These are phyloP conservation scores for Aphelinus atriplicis DNA, from an alignment of 1,140 invertebrate genomes.

Conservation along the genomic window DNA sequence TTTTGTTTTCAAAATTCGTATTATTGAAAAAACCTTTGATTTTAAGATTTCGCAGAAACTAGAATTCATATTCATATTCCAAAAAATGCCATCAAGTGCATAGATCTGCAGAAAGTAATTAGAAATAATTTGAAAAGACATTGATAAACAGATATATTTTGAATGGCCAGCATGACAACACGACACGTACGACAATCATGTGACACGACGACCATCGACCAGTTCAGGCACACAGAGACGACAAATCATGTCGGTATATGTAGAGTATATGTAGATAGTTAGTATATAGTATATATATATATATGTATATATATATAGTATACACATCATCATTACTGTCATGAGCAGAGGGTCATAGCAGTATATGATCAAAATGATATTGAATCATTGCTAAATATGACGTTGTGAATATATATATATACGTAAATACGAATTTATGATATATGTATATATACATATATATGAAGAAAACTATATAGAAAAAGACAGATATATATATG, in stretches of 20 bases:
- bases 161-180: constrained; percentile 68
- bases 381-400: constrained; percentile 46
- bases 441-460: constrained; percentile 50
- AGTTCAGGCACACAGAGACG: constrained; percentile 67
- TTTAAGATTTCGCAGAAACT: neutral
- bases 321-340: constrained; percentile 26
- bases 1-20: too few species aligned
- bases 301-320: too few species aligned
- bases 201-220: constrained; percentile 67
- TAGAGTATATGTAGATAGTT: constrained; percentile 45
- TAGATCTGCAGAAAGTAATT: too few species aligned
- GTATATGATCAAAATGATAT: constrained; percentile 16
- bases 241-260: constrained; percentile 58
- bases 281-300: constrained; percentile 45
- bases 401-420: constrained; percentile 47
- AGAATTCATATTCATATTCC: neutral
- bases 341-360: constrained; percentile 7
- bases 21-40: too few species aligned
- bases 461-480: constrained; percentile 48
- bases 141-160: constrained; percentile 43
- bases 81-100: neutral
- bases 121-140: neutral
- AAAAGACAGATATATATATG: constrained; percentile 57
- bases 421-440: constrained; percentile 41
- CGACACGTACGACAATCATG: constrained; percentile 68